Evolutionary conservation across 2,888 invertebrate species (phyloP), one percentile per base, ranked within the genome.

Genomic region (Coelopa pilipes): DNA sequence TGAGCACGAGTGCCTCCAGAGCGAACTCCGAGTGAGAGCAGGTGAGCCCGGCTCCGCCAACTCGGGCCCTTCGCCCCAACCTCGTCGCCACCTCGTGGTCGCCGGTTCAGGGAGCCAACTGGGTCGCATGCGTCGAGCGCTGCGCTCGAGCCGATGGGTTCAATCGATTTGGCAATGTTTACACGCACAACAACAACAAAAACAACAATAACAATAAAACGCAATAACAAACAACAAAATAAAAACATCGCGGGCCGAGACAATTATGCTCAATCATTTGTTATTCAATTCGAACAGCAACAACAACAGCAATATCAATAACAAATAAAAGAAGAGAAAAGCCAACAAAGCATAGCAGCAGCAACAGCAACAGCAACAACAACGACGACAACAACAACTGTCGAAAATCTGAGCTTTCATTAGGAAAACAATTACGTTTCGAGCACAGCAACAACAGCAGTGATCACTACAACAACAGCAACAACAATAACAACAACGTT

Each of bases 321-420:
- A 34, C 34, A 34, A 34, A 34, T 7, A 34, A 34, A 34, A 34
- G 7, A 34, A 4, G 57, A 19, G 17, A n/a, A 17, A 17, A 21
- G 17, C 19, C 11, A 57, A 21, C n/a, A 57, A 57, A 57, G 17
- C n/a, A 17, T 13, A 75, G 68, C 65, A 72, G 11, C 63, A 73
- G 34, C 46, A 50, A 12, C 10, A 50, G 21, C 1, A 73, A n/a
- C 66, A 59, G 15, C n/a, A 49, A 21, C 45, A 50, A 70, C 19
- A 59, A 34, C 34, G 7, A 34, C 34, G 7, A 34, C 7, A 34
- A 34, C 7, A 34, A 34, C 2, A 34, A 24, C 60, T 21, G 59
- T 70, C 9, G 17, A 34, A 47, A 60, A 17, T 7, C 17, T 19
- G 7, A 57, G 57, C 57, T 57, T 57, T 57, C 57, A 19, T 57